phyloP scores from a whole-genome alignment of 2,113 vertebrate species.

The Nycticorax nycticorax region DNA sequence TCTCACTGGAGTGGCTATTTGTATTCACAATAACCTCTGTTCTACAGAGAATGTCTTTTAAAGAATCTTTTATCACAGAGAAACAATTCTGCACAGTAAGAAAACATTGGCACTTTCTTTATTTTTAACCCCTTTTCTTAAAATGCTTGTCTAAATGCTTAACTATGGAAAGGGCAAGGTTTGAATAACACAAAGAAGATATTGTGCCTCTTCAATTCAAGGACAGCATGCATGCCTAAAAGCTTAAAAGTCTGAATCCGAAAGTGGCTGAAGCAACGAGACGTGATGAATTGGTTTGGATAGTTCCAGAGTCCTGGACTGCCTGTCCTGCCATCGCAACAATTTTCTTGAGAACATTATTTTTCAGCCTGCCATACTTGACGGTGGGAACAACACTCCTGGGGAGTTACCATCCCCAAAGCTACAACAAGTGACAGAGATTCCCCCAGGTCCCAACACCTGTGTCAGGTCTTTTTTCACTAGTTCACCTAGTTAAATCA shows the following conservation, averaged over 20 bases:
- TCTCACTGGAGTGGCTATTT: not conserved
- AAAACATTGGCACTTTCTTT: not conserved
- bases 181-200: not conserved
- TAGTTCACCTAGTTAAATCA: not conserved
- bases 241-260: not conserved
- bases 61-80: not conserved
- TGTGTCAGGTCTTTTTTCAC: not conserved
- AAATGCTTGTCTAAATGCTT: not conserved
- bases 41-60: not conserved
- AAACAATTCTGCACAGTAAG: not conserved
- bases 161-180: not conserved
- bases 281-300: not conserved
- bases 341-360: not conserved
- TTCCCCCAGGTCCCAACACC: not conserved
- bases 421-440: not conserved
- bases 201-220: not conserved
- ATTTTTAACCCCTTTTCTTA: constrained; percentile 4
- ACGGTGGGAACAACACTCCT: not conserved
- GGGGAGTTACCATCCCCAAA: not conserved
- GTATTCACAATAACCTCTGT: not conserved
- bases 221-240: not conserved
- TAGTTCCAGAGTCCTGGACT: not conserved
- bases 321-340: not conserved
- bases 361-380: not conserved
- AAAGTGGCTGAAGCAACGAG: not conserved